Percentiles rank a stretch among this genome's conserved stretches.
These are phyloP conservation scores for Leptopilina drosophilae DNA, from an alignment of 2,888 invertebrate genomes.

Conservation along the genomic window DNA sequence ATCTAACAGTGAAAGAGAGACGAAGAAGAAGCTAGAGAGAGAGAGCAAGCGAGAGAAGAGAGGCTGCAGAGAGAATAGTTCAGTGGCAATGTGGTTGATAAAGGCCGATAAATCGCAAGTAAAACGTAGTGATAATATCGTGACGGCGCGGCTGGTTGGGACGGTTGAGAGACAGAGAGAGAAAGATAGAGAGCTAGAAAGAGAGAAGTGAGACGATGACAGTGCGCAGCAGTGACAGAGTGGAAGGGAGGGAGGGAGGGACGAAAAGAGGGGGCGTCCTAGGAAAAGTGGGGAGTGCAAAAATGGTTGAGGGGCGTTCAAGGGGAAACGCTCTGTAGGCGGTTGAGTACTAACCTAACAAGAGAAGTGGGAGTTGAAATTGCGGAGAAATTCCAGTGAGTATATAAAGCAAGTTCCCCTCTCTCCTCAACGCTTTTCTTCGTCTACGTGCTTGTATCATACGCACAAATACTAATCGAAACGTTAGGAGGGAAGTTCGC, in stretches of 20 bases:
- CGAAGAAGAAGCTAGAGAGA: constrained; percentile 38
- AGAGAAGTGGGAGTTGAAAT: constrained; percentile 50
- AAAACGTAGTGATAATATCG: constrained; percentile 74
- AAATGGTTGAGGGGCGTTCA: constrained; percentile 45
- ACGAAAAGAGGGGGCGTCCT: constrained; percentile 35
- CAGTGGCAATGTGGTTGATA: constrained; percentile 72
- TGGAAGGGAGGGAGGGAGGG: constrained; percentile 43
- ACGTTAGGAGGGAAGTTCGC: constrained; percentile 42
- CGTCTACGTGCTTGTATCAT: too few species aligned
- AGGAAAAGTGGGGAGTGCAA: constrained; percentile 42
- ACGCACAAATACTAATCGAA: neutral
- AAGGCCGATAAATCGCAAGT: constrained; percentile 74
- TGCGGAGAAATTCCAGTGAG: constrained; percentile 40
- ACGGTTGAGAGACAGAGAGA: constrained; percentile 39
- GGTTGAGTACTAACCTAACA: constrained; percentile 46
- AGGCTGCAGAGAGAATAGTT: constrained; percentile 58
- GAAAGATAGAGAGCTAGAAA: too few species aligned
- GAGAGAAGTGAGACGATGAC: constrained; percentile 55
- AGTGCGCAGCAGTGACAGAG: constrained; percentile 45
- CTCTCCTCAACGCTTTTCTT: too few species aligned
- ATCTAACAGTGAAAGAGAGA: constrained; percentile 11
- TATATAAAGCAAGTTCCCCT: constrained; percentile 31
- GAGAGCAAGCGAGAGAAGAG: constrained; percentile 42
- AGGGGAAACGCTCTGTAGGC: constrained; percentile 46
- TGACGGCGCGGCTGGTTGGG: constrained; percentile 58